These are phyloP conservation scores for Maconellicoccus hirsutus DNA, from an alignment of 1,140 invertebrate species.

Conservation along the genomic window DNA sequence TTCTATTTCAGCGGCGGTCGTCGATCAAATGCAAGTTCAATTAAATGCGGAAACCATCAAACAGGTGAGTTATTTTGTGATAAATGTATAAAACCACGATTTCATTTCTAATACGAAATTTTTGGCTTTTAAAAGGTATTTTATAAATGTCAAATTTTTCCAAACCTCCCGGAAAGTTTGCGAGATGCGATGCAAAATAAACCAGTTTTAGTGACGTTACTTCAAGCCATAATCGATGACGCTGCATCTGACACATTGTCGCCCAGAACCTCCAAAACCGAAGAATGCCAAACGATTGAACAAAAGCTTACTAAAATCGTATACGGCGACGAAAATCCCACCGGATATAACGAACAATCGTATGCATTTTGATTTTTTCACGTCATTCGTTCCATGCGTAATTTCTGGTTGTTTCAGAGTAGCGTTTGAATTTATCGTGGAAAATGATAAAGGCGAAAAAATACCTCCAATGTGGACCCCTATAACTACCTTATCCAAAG, in stretches of 20 bases:
- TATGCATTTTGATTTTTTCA: neutral
- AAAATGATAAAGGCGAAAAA: neutral
- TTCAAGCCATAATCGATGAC: neutral
- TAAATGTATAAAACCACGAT: too few relatives aligned
- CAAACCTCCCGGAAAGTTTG: neutral
- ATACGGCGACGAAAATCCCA: slow-evolving; percentile 9
- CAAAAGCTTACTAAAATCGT: slow-evolving; percentile 11
- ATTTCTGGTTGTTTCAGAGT: slow-evolving; percentile 4
- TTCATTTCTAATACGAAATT: too few relatives aligned
- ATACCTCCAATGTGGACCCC: slow-evolving; percentile 24
- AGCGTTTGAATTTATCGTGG: neutral
- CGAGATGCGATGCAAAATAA: neutral
- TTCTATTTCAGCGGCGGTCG: neutral
- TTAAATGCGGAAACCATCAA: neutral
- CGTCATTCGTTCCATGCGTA: neutral
- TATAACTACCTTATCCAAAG: neutral
- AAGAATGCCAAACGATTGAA: neutral
- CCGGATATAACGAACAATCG: neutral
- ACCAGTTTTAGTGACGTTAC: neutral
- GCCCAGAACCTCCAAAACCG: neutral
- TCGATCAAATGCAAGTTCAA: neutral
- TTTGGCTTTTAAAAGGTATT: too few relatives aligned
- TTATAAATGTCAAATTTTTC: neutral
- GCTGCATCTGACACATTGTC: neutral
- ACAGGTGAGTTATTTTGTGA: too few relatives aligned